Evolutionary conservation across 2,888 invertebrate species (phyloP).

Genomic region (Lissonota sp.): DNA sequence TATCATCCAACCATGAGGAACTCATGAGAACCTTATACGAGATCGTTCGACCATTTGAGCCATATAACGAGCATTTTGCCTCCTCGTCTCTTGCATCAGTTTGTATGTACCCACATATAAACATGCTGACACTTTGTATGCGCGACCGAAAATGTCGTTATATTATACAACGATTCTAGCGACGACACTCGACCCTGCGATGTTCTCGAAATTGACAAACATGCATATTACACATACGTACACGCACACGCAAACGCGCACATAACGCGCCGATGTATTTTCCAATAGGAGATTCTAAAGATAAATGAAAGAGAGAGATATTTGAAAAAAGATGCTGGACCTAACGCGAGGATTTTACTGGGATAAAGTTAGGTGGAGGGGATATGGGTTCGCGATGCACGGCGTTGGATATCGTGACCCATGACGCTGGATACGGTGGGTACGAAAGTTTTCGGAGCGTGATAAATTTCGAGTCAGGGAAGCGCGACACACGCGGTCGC

Average conservation of each 20-base stretch:
- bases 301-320: background rate
- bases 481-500: slow-evolving; percentile 52
- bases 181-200: slow-evolving; percentile 3
- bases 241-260: background rate
- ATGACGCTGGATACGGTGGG: background rate
- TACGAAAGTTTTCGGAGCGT: slow-evolving; percentile 61
- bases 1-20: slow-evolving; percentile 19
- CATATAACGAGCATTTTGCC: slow-evolving; percentile 37
- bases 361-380: slow-evolving; percentile 16
- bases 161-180: slow-evolving; percentile 6
- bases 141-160: slow-evolving; percentile 25
- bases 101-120: background rate
- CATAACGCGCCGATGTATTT: slow-evolving; percentile 17
- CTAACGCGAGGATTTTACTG: slow-evolving; percentile 38
- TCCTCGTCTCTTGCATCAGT: background rate
- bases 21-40: slow-evolving; percentile 28
- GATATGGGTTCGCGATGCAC: background rate
- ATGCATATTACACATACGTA: background rate
- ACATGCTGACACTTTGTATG: background rate
- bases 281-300: background rate
- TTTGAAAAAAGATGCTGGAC: slow-evolving; percentile 41
- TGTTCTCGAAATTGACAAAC: background rate
- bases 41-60: slow-evolving; percentile 34
- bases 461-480: slow-evolving; percentile 62
- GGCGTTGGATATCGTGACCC: background rate